Percentiles rank a stretch among this genome's conserved stretches.
These are phyloP conservation scores for Nettapus auritus DNA, from an alignment of 2,113 vertebrate species.

Conservation along the genomic window DNA sequence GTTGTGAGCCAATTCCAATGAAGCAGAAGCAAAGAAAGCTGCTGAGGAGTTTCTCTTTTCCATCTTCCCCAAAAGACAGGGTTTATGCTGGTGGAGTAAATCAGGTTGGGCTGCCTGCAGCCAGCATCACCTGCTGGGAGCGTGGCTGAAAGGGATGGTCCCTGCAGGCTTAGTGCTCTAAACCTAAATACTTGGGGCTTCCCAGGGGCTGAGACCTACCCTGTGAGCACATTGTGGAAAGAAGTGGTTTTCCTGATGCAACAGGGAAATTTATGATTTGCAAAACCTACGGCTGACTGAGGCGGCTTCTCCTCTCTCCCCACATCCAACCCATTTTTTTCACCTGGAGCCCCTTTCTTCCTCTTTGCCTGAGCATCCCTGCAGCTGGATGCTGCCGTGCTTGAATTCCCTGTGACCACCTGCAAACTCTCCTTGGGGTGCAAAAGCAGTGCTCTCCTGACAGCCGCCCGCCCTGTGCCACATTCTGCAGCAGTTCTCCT, in stretches of 20 bases:
- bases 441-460: no score
- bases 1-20: background rate
- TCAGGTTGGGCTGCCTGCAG: no score
- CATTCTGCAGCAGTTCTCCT: background rate
- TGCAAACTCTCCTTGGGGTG: no score
- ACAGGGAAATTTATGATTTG: background rate
- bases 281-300: no score
- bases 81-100: background rate
- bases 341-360: no score
- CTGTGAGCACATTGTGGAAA: background rate
- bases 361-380: no score
- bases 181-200: background rate
- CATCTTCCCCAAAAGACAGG: background rate
- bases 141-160: background rate
- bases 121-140: background rate
- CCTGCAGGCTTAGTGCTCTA: background rate
- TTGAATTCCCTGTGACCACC: no score
- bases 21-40: background rate
- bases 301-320: background rate
- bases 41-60: background rate
- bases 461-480: no score
- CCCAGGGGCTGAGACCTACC: background rate
- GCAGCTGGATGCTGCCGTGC: no score
- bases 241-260: background rate
- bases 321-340: no score